A percentile compares a stretch with the other conserved stretches of the same genome.
phyloP scores from a whole-genome alignment of 2,113 vertebrate species.

The Mesocricetus auratus region DNA sequence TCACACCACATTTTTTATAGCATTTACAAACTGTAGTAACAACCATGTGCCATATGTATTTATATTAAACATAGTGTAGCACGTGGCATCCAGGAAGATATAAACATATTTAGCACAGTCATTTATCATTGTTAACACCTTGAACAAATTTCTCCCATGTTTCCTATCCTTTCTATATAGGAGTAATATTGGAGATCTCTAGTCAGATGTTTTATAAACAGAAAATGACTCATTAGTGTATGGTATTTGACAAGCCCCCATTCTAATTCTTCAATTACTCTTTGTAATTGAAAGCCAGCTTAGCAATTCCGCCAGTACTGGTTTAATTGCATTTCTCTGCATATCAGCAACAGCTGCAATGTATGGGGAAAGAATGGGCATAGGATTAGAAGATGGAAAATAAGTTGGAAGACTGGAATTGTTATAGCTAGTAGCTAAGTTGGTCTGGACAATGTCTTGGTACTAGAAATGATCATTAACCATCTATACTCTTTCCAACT shows the following conservation, averaged over 20 bases:
- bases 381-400: neutral
- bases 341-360: neutral
- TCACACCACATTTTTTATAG: neutral
- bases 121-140: slow-evolving; percentile 36
- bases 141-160: neutral
- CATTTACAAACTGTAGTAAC: neutral
- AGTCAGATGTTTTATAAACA: slow-evolving; percentile 6
- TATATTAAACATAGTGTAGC: neutral
- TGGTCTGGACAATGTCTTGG: neutral
- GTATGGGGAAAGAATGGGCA: neutral
- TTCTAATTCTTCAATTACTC: slow-evolving; percentile 42
- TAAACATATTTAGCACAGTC: neutral
- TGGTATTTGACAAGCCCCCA: neutral
- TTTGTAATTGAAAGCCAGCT: slow-evolving; percentile 57
- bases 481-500: neutral
- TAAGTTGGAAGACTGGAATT: neutral
- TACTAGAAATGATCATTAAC: neutral
- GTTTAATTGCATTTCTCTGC: neutral
- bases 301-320: slow-evolving; percentile 18
- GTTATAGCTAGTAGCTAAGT: neutral
- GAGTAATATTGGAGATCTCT: neutral
- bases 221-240: neutral
- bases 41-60: neutral
- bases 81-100: neutral
- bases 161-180: slow-evolving; percentile 2